These are phyloP conservation scores for Syngnathus floridae DNA, from an alignment of 2,113 vertebrate genomes.

Conservation along the genomic window DNA sequence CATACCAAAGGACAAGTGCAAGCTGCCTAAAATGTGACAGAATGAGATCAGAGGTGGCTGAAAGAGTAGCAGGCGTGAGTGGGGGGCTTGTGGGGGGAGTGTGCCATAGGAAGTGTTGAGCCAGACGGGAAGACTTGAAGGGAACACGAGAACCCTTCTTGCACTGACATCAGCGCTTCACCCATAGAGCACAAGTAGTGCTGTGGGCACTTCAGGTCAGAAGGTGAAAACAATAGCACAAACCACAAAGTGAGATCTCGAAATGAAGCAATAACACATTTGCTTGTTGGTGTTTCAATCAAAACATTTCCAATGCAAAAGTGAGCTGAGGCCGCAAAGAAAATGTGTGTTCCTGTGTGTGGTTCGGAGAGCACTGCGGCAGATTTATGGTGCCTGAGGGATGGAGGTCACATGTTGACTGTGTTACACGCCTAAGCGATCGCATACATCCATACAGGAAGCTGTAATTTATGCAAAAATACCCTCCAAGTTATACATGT, in stretches of 20 bases:
- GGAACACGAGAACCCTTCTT: conserved; percentile 30
- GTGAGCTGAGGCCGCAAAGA: conserved; percentile 11
- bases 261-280: conserved; percentile 1
- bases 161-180: conserved; percentile 28
- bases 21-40: conserved; percentile 27
- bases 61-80: conserved; percentile 9
- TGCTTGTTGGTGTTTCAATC: conserved; percentile 13
- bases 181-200: conserved; percentile 7
- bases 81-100: conserved; percentile 3
- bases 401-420: conserved; percentile 55
- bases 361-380: conserved; percentile 42
- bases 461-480: conserved; percentile 7
- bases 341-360: conserved; percentile 28
- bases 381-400: conserved; percentile 50
- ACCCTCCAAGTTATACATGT: conserved; percentile 14
- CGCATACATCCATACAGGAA: conserved; percentile 15
- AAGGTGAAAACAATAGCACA: conserved; percentile 6
- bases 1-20: conserved; percentile 48
- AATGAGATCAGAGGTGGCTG: conserved; percentile 23
- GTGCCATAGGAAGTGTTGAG: conserved; percentile 26
- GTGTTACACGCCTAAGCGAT: conserved; percentile 49
- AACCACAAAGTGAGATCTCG: conserved; percentile 1
- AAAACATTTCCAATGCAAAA: conserved; percentile 9
- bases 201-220: conserved; percentile 5
- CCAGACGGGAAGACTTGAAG: conserved; percentile 32